A percentile compares a stretch with the other conserved stretches of the same genome.
Conservation (phyloP, 2,888 invertebrate genomes). For the Herminia tarsipennalis region DNA sequence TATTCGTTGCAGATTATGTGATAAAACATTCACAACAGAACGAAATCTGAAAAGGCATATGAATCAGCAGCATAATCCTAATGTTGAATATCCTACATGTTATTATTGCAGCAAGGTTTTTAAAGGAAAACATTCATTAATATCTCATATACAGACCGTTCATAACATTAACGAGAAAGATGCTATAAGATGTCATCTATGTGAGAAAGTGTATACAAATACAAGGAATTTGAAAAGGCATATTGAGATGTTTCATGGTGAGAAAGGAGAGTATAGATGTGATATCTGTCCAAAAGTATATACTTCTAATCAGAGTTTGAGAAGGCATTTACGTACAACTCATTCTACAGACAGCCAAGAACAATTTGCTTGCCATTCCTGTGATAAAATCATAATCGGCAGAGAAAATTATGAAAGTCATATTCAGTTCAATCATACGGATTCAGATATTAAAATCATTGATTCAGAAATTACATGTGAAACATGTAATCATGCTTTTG, state of each 20-base stretch:
- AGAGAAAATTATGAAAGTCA: slow-evolving; percentile 51
- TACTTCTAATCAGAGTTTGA: slow-evolving; percentile 66
- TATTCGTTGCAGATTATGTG: slow-evolving; percentile 58
- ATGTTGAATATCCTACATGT: slow-evolving; percentile 62
- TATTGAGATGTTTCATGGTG: slow-evolving; percentile 64
- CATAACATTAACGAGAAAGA: slow-evolving; percentile 49
- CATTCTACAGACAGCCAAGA: slow-evolving; percentile 51
- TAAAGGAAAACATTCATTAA: slow-evolving; percentile 59
- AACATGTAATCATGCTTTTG: slow-evolving; percentile 53
- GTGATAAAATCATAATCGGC: slow-evolving; percentile 43
- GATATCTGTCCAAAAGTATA: slow-evolving; percentile 69
- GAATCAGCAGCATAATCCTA: slow-evolving; percentile 64
- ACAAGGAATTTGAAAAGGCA: slow-evolving; percentile 66
- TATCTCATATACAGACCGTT: slow-evolving; percentile 59
- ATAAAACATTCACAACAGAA: slow-evolving; percentile 63
- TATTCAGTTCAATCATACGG: slow-evolving; percentile 31
- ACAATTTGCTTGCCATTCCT: slow-evolving; percentile 41
- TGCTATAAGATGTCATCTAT: slow-evolving; percentile 56
- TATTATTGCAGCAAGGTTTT: slow-evolving; percentile 62
- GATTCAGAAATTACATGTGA: slow-evolving; percentile 46
- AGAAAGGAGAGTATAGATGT: slow-evolving; percentile 61
- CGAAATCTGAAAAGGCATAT: slow-evolving; percentile 67
- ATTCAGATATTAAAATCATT: slow-evolving; percentile 12
- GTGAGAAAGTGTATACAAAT: slow-evolving; percentile 65
- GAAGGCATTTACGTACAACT: slow-evolving; percentile 54